These are phyloP conservation scores for Contarinia nasturtii DNA, from an alignment of 1,140 invertebrate genomes.

Conservation along the genomic window DNA sequence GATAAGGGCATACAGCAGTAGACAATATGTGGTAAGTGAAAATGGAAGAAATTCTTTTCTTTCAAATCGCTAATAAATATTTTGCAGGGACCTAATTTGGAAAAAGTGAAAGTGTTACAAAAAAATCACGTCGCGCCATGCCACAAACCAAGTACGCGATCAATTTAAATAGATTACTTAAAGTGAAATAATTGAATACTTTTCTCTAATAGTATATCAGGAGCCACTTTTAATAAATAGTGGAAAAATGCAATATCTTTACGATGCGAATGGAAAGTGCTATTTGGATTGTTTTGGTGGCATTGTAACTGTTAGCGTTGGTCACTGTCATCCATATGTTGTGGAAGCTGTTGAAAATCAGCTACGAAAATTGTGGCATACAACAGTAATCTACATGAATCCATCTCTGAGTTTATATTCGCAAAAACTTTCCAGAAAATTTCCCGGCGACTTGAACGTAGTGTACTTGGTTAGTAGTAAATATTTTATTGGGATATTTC, in stretches of 20 bases:
- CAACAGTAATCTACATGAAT: conserved; percentile 79
- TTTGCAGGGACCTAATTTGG: too few relatives aligned
- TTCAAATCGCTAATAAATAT: too few relatives aligned
- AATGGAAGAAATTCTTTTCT: too few relatives aligned
- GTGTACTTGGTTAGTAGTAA: background rate
- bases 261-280: conserved; percentile 62
- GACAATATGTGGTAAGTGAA: too few relatives aligned
- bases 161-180: too few relatives aligned
- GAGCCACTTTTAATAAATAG: conserved; percentile 67
- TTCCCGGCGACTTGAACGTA: conserved; percentile 74
- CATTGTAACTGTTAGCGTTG: conserved; percentile 93
- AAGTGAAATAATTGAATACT: too few relatives aligned
- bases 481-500: background rate
- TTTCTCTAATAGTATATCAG: too few relatives aligned
- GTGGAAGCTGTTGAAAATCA: conserved; percentile 53
- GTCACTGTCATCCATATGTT: conserved; percentile 92
- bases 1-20: too few relatives aligned
- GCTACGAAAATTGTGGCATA: conserved; percentile 69
- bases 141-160: too few relatives aligned
- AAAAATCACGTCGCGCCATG: too few relatives aligned
- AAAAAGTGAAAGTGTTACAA: too few relatives aligned
- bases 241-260: conserved; percentile 84
- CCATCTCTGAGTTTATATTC: conserved; percentile 82
- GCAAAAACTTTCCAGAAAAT: conserved; percentile 53
- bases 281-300: conserved; percentile 93